Percentiles rank a stretch among this genome's conserved stretches.
These are phyloP conservation scores for Merluccius polli DNA, from an alignment of 2,797 vertebrate genomes.

Conservation along the genomic window DNA sequence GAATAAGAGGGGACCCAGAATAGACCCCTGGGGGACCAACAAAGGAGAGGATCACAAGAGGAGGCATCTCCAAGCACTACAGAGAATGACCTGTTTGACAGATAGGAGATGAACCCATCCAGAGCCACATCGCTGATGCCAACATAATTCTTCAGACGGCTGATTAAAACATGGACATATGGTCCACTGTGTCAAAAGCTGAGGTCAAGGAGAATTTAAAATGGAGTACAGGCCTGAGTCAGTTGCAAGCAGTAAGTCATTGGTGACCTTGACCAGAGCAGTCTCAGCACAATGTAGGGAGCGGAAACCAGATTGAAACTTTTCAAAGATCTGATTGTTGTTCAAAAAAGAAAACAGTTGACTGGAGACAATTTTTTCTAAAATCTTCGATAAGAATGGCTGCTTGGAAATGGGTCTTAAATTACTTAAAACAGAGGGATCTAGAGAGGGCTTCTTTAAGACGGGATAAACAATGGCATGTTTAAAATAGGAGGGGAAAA, in stretches of 20 bases:
- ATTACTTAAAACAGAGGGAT: neutral
- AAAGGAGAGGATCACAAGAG: no score
- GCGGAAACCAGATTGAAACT: no score
- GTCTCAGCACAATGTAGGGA: no score
- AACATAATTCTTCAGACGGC: neutral
- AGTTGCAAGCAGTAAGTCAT: neutral
- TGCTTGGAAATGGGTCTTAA: neutral
- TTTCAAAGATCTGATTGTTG: neutral
- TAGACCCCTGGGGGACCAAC: no score
- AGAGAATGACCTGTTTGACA: neutral
- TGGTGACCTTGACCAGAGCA: neutral
- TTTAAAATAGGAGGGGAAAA: neutral
- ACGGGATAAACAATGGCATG: no score
- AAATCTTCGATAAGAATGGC: no score
- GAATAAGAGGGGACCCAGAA: no score
- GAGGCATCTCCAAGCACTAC: neutral
- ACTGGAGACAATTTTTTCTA: neutral
- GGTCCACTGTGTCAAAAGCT: neutral
- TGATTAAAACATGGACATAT: neutral
- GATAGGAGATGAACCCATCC: neutral
- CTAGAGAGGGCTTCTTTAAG: neutral
- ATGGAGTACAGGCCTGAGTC: neutral
- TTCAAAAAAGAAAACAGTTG: neutral
- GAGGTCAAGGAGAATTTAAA: conserved; percentile 1
- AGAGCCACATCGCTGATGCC: neutral